Conservation (phyloP, 2,888 invertebrate species). For the Platycheirus rosarum region DNA sequence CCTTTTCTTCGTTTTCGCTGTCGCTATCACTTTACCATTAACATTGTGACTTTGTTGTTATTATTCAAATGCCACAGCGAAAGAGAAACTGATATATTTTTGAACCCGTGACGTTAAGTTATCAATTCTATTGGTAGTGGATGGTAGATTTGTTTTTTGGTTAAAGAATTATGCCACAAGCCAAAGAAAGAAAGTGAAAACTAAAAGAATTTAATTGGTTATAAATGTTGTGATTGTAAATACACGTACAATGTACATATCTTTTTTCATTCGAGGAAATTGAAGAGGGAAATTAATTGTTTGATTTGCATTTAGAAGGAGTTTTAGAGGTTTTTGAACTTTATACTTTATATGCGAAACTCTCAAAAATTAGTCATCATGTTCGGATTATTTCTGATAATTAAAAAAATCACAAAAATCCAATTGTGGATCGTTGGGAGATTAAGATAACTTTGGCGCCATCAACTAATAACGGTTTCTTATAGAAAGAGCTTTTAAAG, state of each 20-base stretch:
- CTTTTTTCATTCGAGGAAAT: not conserved
- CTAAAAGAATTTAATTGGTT: slow-evolving; percentile 4
- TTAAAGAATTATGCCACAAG: not conserved
- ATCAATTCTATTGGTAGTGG: slow-evolving; percentile 16
- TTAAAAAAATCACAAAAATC: too few relatives aligned
- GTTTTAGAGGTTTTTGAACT: too few relatives aligned
- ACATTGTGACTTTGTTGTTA: slow-evolving; percentile 37
- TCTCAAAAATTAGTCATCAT: too few relatives aligned
- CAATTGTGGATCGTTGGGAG: too few relatives aligned
- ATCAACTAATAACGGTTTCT: too few relatives aligned
- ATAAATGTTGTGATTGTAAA: too few relatives aligned
- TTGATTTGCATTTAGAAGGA: slow-evolving; percentile 6
- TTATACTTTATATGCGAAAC: too few relatives aligned
- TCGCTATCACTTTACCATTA: slow-evolving; percentile 24
- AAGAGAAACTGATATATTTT: slow-evolving; percentile 67
- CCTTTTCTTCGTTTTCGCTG: slow-evolving; percentile 51
- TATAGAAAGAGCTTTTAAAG: too few relatives aligned
- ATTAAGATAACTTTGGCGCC: too few relatives aligned
- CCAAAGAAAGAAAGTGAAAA: slow-evolving; percentile 33
- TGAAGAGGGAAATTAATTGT: not conserved
- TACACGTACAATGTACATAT: too few relatives aligned
- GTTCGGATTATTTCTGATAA: too few relatives aligned
- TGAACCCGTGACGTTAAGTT: slow-evolving; percentile 41
- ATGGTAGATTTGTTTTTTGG: not conserved
- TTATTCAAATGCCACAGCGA: slow-evolving; percentile 69